A percentile compares a stretch with the other conserved stretches of the same genome.
Conservation (phyloP, 2,113 vertebrate genomes). For the Centropristis striata region DNA sequence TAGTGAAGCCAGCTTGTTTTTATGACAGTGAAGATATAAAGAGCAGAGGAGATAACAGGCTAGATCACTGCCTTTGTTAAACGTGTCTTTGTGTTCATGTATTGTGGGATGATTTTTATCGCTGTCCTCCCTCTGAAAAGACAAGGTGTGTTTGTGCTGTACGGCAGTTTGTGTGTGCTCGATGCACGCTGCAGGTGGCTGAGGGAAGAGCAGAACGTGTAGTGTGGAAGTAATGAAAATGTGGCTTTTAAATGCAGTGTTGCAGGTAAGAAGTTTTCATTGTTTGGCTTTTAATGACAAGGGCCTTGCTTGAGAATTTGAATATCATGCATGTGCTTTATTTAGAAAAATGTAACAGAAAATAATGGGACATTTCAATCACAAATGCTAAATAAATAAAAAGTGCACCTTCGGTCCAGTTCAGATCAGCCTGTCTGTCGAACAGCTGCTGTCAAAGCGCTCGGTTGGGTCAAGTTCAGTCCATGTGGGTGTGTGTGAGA, state of each 20-base stretch:
- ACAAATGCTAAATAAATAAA: neutral
- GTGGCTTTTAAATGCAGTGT: conserved; percentile 7
- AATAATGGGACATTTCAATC: neutral
- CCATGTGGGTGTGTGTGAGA: conserved; percentile 5
- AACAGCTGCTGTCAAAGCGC: conserved; percentile 47
- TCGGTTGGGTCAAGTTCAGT: conserved; percentile 50
- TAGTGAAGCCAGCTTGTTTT: conserved; percentile 55
- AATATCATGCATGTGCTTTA: neutral
- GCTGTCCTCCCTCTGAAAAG: conserved; percentile 72
- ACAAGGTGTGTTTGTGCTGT: conserved; percentile 73
- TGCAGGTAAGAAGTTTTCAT: conserved; percentile 67
- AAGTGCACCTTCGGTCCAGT: conserved; percentile 7
- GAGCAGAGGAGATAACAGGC: conserved; percentile 65
- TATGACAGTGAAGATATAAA: conserved; percentile 44
- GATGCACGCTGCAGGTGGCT: conserved; percentile 66
- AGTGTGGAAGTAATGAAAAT: conserved; percentile 47
- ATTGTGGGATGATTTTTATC: conserved; percentile 79
- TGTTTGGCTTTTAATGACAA: conserved; percentile 17
- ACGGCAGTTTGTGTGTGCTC: conserved; percentile 62
- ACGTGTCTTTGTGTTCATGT: conserved; percentile 75
- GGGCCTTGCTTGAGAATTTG: neutral
- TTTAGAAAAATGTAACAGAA: neutral
- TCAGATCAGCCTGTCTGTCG: neutral
- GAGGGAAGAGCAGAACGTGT: conserved; percentile 36
- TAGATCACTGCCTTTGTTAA: conserved; percentile 78